Base-by-base conservation (phyloP, 2,888 invertebrate genomes). In the Phyllotreta striolata region DNA sequence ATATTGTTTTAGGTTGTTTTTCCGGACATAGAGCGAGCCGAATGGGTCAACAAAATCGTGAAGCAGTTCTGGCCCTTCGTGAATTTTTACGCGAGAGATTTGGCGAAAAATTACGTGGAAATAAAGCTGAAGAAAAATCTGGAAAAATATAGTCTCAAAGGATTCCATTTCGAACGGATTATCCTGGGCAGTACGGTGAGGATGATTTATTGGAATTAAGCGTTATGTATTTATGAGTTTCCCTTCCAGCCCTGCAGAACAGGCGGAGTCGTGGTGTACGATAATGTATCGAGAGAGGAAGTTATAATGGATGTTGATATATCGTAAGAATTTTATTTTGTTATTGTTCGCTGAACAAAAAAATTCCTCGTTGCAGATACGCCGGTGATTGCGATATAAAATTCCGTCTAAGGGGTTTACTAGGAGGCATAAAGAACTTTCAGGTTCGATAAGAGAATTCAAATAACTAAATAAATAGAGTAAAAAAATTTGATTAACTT, bases 351-450 rank as follows among this genome's bases (percentile, higher is more conserved):
- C 7, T 5, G 1, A 12, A 44, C 12, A 47, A 38, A 3, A 10
- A 55, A 46, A 10, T 12, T 46, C 51, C 56, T 49, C 59, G 10
- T 71, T 73, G 52, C 82, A 95, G 94, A 75, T 98, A 98, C 81
- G 95, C 96, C 68, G 97, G 98, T 43, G 98, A 99, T 81, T 96
- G 96, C 79, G 93, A 97, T 81, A 94, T 99, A 71, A 92, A 93
- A 59, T 95, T 98, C 78, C 88, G 89, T 40, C 84, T 96, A 63
- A 91, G 92, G 75, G 93, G 94, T 66, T 85, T 92, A 72, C 87
- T 88, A 77, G 92, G 91, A 52, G 92, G 92, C 60, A 91, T 93
- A 69, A 91, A 91, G 80, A 92, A 93, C 79, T 89, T 93, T 69
- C 90, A 90, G 85, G 89, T 89, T 1, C 24, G 24, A 58, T 41